Evolutionary conservation across 2,113 vertebrate genomes (phyloP).

Genomic region (Poicephalus gulielmi): DNA sequence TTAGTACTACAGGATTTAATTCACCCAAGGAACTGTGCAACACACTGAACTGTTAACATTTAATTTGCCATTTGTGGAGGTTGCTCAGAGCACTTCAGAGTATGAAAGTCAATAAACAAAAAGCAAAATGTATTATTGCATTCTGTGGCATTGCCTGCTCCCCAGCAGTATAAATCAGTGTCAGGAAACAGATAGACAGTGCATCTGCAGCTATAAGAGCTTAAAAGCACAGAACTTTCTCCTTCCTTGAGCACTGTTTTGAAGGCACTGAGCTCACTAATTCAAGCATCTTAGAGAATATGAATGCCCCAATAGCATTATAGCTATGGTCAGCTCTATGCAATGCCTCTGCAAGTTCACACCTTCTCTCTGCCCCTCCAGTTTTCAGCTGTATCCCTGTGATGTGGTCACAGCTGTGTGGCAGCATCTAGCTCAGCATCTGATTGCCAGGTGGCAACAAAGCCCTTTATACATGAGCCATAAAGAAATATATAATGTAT

Average conservation of each 20-base stretch:
- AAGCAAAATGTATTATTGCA: not conserved
- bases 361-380: not conserved
- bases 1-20: not conserved
- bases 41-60: not conserved
- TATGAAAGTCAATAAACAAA: slow-evolving; percentile 25
- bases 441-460: not conserved
- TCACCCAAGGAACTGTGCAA: not conserved
- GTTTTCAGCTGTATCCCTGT: not conserved
- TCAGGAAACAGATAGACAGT: not conserved
- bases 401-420: not conserved
- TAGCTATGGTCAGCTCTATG: not conserved
- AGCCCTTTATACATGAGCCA: not conserved
- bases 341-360: not conserved
- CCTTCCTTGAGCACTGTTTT: not conserved
- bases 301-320: not conserved
- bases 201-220: not conserved
- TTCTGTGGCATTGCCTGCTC: not conserved
- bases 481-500: not conserved
- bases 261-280: not conserved
- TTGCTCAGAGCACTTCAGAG: not conserved
- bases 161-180: not conserved
- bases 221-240: not conserved
- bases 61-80: not conserved
- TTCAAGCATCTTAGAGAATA: not conserved
- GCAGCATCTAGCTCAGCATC: not conserved